Evolutionary conservation across 2,113 vertebrate genomes (phyloP), one percentile per base, ranked within the genome.

Genomic region (Colaptes auratus): DNA sequence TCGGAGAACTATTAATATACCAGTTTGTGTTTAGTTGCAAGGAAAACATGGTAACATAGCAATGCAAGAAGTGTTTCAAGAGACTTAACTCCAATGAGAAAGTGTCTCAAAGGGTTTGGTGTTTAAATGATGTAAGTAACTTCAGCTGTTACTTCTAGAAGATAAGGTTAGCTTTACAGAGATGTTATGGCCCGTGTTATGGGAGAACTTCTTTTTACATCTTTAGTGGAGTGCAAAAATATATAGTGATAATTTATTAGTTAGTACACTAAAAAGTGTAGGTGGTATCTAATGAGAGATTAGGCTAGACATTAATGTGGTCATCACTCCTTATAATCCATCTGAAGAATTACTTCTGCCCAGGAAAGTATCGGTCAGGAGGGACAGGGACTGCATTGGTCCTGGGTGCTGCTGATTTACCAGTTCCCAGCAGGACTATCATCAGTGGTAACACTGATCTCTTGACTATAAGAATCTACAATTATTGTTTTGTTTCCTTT

Each of bases 1-100:
- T 85, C 36, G 82, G 66, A 82, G 71, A 94, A 94, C 44, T 58
- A 88, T 85, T 94, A 95, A 90, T 85, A 69, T 23, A 86, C 39
- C 13, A 64, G 31, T 90, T 79, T 44, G 50, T 18, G 6, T 33
- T 85, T 85, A 76, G 79, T 60, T 87, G 44, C 59, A 85, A 18
- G 44, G 71, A 82, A 96, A 94, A 82, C 21, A 48, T 78, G 0
- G 0, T 65, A 87, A 75, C 20, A 82, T 84, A 85, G 87, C n/a
- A 56, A 53, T 42, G 28, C 82, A 91, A 42, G 33, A 91, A 79
- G 59, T 65, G 28, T 91, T 93, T 88, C 71, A 85, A 11, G 7
- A 87, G 25, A 53, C 44, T 58, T 91, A 81, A 59, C 14, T 77
- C 35, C 64, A 92, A 89, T 21, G 21, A 76, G 59, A 79, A 91